Evolutionary conservation across 2,113 vertebrate species (phyloP).

Genomic region (Hemichromis elongatus): DNA sequence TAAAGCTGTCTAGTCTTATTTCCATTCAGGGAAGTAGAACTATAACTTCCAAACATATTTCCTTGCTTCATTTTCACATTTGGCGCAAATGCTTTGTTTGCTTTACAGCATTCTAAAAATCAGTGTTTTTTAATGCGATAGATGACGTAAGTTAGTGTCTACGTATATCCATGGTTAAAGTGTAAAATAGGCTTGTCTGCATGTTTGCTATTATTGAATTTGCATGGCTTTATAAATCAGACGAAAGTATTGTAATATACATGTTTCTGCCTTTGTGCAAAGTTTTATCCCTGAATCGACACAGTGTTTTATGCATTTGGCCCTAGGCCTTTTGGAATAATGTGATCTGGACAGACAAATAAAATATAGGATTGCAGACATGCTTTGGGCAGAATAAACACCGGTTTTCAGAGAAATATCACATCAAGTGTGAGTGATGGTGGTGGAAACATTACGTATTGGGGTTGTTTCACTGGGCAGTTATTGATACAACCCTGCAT

Average conservation of each 20-base stretch:
- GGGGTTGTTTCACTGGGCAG: neutral
- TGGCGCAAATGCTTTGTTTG: neutral
- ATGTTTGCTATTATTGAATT: neutral
- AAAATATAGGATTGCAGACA: neutral
- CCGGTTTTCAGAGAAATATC: neutral
- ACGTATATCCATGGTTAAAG: neutral
- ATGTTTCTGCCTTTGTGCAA: neutral
- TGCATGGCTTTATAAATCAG: neutral
- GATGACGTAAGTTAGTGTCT: neutral
- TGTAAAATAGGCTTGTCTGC: neutral
- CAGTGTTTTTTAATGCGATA: neutral
- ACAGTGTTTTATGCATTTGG: neutral
- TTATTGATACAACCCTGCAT: neutral
- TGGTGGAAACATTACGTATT: neutral
- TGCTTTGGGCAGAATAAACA: neutral
- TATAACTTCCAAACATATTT: neutral
- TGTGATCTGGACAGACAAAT: neutral
- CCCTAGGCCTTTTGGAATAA: neutral
- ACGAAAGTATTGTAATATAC: accelerated
- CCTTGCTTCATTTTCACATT: neutral
- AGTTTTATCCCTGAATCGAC: neutral
- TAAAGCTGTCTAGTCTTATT: neutral
- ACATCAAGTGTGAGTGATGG: neutral
- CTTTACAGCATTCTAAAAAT: neutral
- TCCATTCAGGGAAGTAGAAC: neutral